Evolutionary conservation across 1,140 invertebrate species (phyloP).

Genomic region (Zophobas atratus): DNA sequence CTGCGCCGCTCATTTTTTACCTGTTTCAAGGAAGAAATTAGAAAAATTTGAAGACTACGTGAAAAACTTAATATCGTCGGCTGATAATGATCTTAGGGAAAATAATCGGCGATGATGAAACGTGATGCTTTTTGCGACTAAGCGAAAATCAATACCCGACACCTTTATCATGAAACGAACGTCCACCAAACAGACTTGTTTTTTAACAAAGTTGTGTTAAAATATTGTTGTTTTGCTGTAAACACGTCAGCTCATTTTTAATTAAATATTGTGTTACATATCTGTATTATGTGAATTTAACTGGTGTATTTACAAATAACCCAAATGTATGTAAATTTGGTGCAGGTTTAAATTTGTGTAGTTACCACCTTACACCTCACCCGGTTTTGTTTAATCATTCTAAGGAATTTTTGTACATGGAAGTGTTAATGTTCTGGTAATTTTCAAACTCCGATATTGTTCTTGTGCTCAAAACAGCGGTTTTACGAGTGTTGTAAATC

Average conservation of each 20-base stretch:
- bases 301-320: too few relatives aligned
- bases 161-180: slow-evolving; percentile 9
- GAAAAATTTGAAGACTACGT: background rate
- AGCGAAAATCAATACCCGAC: slow-evolving; percentile 28
- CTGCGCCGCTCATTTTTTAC: background rate
- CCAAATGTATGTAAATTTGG: too few relatives aligned
- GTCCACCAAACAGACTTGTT: slow-evolving; percentile 5
- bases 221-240: slow-evolving; percentile 14
- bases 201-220: slow-evolving; percentile 13
- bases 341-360: too few relatives aligned
- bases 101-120: slow-evolving; percentile 35
- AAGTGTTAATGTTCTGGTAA: too few relatives aligned
- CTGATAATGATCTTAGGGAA: slow-evolving; percentile 27
- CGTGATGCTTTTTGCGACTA: slow-evolving; percentile 32
- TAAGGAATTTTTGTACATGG: too few relatives aligned
- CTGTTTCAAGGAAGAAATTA: background rate
- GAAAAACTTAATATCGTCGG: slow-evolving; percentile 10
- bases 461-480: too few relatives aligned
- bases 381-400: too few relatives aligned
- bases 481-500: too few relatives aligned
- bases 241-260: background rate
- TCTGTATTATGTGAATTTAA: too few relatives aligned
- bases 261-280: too few relatives aligned
- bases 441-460: too few relatives aligned
- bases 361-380: too few relatives aligned